phyloP scores from a whole-genome alignment of 2,797 vertebrate genomes.

The Tokudaia muenninki region DNA sequence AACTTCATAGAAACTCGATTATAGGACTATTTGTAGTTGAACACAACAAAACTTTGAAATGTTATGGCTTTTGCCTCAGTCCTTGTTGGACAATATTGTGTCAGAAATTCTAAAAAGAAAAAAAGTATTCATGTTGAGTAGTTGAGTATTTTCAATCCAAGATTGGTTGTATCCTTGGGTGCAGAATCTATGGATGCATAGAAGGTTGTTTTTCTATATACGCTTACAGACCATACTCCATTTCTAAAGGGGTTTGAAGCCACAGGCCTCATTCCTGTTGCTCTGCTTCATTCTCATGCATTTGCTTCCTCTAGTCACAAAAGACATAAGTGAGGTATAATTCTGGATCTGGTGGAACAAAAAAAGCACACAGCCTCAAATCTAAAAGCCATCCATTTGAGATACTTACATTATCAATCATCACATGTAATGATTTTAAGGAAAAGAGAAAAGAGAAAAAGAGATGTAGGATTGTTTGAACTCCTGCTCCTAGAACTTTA shows the following conservation, averaged over 20 bases:
- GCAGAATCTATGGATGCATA: not conserved
- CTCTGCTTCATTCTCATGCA: not conserved
- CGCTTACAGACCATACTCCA: not conserved
- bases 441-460: not conserved
- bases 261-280: not conserved
- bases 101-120: not conserved
- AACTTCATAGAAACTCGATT: not conserved
- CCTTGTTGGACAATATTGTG: not conserved
- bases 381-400: not conserved
- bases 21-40: not conserved
- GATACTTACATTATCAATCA: not conserved
- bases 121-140: not conserved
- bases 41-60: conserved; percentile 5
- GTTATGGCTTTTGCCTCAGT: not conserved
- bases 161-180: not conserved
- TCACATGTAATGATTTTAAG: not conserved
- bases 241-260: not conserved
- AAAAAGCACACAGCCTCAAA: not conserved
- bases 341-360: not conserved
- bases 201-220: not conserved
- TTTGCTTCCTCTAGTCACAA: not conserved
- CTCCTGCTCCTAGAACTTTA: conserved; percentile 2
- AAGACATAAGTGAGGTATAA: not conserved
- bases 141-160: not conserved
- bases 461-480: conserved; percentile 26